These are phyloP conservation scores for Tridacna gigas DNA, from an alignment of 2,888 invertebrate species.

Conservation along the genomic window DNA sequence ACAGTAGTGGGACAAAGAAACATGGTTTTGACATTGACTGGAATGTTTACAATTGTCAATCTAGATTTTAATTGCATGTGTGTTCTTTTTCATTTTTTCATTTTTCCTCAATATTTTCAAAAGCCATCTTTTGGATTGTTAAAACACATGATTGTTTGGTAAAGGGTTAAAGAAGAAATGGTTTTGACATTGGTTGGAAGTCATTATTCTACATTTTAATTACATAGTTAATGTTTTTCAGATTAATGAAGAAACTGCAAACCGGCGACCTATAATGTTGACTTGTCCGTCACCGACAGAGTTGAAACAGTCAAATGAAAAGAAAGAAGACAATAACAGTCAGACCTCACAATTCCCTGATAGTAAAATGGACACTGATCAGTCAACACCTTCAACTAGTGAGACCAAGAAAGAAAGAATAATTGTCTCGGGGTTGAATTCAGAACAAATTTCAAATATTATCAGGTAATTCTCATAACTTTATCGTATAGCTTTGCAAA, in stretches of 20 bases:
- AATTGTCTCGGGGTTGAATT: constrained; percentile 77
- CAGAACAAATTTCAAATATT: constrained; percentile 79
- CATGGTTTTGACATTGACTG: no score
- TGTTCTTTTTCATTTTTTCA: no score
- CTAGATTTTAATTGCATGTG: no score
- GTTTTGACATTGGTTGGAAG: no score
- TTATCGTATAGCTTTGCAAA: no score
- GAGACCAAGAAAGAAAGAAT: constrained; percentile 60
- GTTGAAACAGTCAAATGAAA: constrained; percentile 66
- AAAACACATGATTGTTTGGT: no score
- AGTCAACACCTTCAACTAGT: constrained; percentile 55
- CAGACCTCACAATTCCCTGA: constrained; percentile 48
- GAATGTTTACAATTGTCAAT: no score
- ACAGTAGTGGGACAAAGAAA: no score
- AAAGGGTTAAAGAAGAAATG: no score
- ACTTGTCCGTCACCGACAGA: constrained; percentile 82
- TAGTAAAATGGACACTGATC: constrained; percentile 77
- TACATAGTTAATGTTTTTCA: constrained; percentile 65
- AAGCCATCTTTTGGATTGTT: no score
- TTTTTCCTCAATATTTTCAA: no score
- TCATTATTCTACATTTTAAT: no score
- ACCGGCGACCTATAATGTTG: constrained; percentile 91
- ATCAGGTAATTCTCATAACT: constrained; percentile 70
- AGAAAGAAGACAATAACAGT: constrained; percentile 61
- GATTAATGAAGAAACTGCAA: constrained; percentile 93